Evolutionary conservation across 1,140 invertebrate species (phyloP).

Genomic region (Galleria mellonella): DNA sequence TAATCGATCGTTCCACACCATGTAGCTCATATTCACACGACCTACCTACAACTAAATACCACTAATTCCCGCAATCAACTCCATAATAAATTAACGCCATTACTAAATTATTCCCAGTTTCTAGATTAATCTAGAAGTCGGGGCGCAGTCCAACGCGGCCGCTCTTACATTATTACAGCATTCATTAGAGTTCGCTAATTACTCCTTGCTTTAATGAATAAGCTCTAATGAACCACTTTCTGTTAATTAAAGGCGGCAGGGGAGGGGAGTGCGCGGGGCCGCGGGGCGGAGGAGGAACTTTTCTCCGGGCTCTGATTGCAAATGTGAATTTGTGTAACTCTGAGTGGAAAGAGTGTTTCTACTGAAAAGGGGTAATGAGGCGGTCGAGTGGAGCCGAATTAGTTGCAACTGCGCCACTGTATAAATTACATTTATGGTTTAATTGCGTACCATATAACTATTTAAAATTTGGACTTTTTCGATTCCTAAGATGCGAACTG

Average conservation of each 20-base stretch:
- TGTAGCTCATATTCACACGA: constrained; percentile 9
- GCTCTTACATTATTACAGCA: constrained; percentile 78
- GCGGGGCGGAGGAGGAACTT: constrained; percentile 37
- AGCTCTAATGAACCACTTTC: constrained; percentile 90
- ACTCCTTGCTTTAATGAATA: constrained; percentile 90
- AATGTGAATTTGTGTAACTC: constrained; percentile 74
- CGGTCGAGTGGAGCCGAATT: constrained; percentile 56
- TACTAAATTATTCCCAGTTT: constrained; percentile 71
- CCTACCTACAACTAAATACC: constrained; percentile 17
- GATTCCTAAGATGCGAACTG: too few species aligned
- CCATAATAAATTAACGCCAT: constrained; percentile 68
- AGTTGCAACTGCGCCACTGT: constrained; percentile 41
- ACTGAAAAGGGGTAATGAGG: constrained; percentile 71
- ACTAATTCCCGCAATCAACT: constrained; percentile 61
- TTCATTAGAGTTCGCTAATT: constrained; percentile 89
- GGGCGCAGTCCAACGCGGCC: constrained; percentile 67
- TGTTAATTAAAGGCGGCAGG: constrained; percentile 85
- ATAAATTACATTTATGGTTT: too few species aligned
- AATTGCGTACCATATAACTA: too few species aligned
- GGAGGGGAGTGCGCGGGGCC: constrained; percentile 34
- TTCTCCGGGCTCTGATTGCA: constrained; percentile 72
- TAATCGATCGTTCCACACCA: neutral
- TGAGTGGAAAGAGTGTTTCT: constrained; percentile 64
- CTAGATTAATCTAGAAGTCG: constrained; percentile 70
- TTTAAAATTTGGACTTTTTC: too few species aligned